Base-by-base conservation (phyloP, 2,797 vertebrate species). In the Melanotaenia boesemani region DNA sequence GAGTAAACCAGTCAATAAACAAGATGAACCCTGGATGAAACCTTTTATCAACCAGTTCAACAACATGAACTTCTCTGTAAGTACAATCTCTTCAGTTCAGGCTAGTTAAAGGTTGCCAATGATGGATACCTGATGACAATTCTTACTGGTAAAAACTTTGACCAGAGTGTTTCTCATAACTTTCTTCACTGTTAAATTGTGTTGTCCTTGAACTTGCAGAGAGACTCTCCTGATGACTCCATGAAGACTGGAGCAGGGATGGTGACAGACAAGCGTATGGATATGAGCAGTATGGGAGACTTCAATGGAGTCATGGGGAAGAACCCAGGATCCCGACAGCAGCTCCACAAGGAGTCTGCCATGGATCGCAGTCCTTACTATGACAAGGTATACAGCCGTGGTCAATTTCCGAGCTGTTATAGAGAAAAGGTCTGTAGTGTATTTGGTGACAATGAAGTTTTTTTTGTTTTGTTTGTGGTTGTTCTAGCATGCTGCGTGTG, bases 1-100 rank as follows among this genome's bases (percentile, higher is more conserved):
- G 89, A 96, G 95, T 84, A 99, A 98, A 94, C 94, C 95, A 86
- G 94, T 95, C 89, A 95, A 94, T 90, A 99, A 99, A 88, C 97
- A 96, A 89, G 98, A 99, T 34, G 98, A 99, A 76, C 73, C 95
- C 11, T 99, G 97, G 97, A 97, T 98, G 93, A 98, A 97, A 91
- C 96, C 96, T 60, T 96, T 99, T 85, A 94, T 97, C 82, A 98
- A 97, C 91, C 97, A 99, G 93, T 98, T 99, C 91, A 96, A 94
- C 91, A 95, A 91, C 92, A 96, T 99, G 94, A 96, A 91, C 91
- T 98, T 98, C 89, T 87, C 96, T 73, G 98, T 99, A 92, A 97
- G 98, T 94, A 9, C 15, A 22, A 0, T 9, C 36, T 65, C 22
- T 64, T 3, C 11, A 32, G 30, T 61, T 66, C 11, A 13, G 4